These are phyloP conservation scores for Diadumene lineata DNA, from an alignment of 92 coral and sea anemone genomes.

Conservation along the genomic window DNA sequence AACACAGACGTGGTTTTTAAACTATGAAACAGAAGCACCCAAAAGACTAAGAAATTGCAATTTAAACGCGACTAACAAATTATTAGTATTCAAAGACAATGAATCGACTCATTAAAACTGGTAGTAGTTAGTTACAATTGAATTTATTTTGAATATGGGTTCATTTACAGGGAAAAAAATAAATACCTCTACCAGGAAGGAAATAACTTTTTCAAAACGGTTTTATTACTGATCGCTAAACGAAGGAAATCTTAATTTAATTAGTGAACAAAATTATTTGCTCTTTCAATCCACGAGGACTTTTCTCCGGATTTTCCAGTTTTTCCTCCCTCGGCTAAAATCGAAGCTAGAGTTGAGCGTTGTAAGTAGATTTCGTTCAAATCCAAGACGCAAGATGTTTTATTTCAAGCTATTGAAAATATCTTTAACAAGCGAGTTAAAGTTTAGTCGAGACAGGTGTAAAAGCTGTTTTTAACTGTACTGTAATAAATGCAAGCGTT, in stretches of 20 bases:
- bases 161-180: not conserved
- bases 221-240: not conserved
- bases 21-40: too few relatives aligned
- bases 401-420: too few relatives aligned
- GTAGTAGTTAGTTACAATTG: not conserved
- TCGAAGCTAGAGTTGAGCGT: too few relatives aligned
- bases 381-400: too few relatives aligned
- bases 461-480: not conserved
- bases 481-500: slow-evolving; percentile 1
- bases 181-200: slow-evolving; percentile 10
- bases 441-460: not conserved
- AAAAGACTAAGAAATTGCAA: not conserved
- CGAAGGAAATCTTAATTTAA: slow-evolving; percentile 10
- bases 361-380: not conserved
- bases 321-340: too few relatives aligned
- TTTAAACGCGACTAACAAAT: not conserved
- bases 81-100: slow-evolving; percentile 10
- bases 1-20: too few relatives aligned
- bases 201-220: not conserved
- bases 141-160: slow-evolving; percentile 1
- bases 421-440: not conserved
- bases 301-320: too few relatives aligned
- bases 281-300: too few relatives aligned
- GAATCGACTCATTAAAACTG: slow-evolving; percentile 22
- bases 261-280: not conserved